Evolutionary conservation across 2,888 invertebrate species (phyloP), one percentile per base, ranked within the genome.

Genomic region (Emesis furor): DNA sequence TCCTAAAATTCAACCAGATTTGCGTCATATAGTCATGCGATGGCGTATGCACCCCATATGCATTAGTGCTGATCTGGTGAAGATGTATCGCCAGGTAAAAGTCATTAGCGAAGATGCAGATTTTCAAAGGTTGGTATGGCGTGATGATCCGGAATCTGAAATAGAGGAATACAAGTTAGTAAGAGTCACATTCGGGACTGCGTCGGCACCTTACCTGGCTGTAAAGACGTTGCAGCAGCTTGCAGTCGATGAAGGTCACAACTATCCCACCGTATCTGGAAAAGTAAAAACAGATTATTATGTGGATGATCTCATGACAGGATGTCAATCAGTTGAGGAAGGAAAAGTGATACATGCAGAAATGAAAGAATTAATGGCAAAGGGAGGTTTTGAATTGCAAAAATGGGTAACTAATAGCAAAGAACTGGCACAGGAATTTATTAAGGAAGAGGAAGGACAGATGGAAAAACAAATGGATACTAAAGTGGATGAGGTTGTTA

Each of bases 381-480:
- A 46, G 2, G 80, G 67, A 7, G 80, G 76, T 7, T 83, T 81
- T 42, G 55, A 69, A 35, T 10, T 83, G 10, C 78, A 80, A 37
- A 83, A 83, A 73, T 83, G 83, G 83, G 32, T 46, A 46, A 79
- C 65, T 17, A 82, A 79, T 17, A 51, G 24, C 12, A 35, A 51
- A 1, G 12, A 35, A 24, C 24, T 24, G 24, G 24, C 24, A 24
- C 24, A 24, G 24, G 24, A 24, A 24, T 24, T 24, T 24, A 24
- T 24, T 24, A 24, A 24, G 24, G 24, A 24, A 24, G 24, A 24
- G 24, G 1, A 24, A 24, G 24, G 24, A 24, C 24, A 24, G 24
- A 24, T 24, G 24, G 24, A 24, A 24, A 24, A 24, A 24, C 24
- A 1, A 24, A 24, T 24, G 24, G 24, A 24, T 24, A 24, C 24